A percentile compares a stretch with the other conserved stretches of the same genome.
Evolutionary conservation across 1,140 invertebrate species (phyloP).

Genomic region (Gryllus bimaculatus): DNA sequence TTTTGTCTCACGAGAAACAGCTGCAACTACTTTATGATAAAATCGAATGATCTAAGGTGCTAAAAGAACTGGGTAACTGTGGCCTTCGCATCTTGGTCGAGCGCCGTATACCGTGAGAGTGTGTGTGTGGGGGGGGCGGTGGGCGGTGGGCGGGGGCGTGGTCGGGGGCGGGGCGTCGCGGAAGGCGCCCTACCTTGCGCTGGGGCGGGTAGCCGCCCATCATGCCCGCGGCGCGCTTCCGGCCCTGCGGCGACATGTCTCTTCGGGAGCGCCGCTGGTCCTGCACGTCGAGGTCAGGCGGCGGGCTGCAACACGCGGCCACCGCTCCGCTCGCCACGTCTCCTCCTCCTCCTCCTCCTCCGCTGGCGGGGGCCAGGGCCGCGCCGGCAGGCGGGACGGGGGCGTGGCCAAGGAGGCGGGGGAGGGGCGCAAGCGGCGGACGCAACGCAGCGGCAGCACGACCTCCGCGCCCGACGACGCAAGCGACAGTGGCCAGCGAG

Average conservation of each 20-base stretch:
- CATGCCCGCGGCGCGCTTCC: slow-evolving; percentile 58
- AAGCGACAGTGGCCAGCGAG: too few species aligned
- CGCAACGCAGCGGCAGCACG: neutral
- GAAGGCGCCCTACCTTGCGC: slow-evolving; percentile 34
- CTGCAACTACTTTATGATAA: too few species aligned
- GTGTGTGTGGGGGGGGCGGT: slow-evolving; percentile 40
- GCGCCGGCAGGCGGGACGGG: too few species aligned
- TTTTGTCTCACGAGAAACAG: too few species aligned
- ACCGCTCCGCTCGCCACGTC: too few species aligned
- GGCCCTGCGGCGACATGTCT: slow-evolving; percentile 67
- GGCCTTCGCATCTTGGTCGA: slow-evolving; percentile 47
- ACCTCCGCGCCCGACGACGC: neutral
- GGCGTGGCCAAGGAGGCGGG: too few species aligned
- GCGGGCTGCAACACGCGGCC: slow-evolving; percentile 41
- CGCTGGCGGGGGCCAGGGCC: too few species aligned
- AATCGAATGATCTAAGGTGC: too few species aligned
- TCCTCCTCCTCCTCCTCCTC: too few species aligned
- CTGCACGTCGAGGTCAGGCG: slow-evolving; percentile 47
- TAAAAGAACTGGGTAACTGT: slow-evolving; percentile 27
- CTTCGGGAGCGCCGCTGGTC: slow-evolving; percentile 49
- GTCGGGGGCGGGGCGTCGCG: slow-evolving; percentile 43
- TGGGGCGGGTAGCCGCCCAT: slow-evolving; percentile 38
- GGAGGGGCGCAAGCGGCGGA: neutral
- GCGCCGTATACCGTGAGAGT: slow-evolving; percentile 40
- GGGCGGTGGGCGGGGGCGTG: slow-evolving; percentile 56